Evolutionary conservation across 2,888 invertebrate species (phyloP).

Genomic region (Hermodice carunculata): DNA sequence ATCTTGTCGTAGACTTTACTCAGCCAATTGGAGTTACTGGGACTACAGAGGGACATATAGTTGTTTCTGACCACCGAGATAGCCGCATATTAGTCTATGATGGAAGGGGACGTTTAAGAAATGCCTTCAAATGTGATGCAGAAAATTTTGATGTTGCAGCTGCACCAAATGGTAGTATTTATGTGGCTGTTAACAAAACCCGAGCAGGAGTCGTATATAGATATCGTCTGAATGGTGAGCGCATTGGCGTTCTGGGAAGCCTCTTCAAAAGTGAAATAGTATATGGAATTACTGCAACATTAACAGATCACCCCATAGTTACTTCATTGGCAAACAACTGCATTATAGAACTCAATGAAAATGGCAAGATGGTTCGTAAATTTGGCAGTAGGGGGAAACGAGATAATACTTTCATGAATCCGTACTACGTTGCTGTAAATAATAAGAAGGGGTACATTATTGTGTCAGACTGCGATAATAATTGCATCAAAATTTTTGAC

Average conservation of each 20-base stretch:
- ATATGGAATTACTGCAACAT: constrained; percentile 50
- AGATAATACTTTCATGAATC: constrained; percentile 51
- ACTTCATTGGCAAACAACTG: constrained; percentile 50
- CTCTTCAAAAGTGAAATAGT: constrained; percentile 30
- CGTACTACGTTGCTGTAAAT: constrained; percentile 52
- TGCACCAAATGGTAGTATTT: too few species aligned
- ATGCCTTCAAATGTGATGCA: too few species aligned
- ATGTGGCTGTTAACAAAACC: too few species aligned
- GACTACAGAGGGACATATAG: constrained; percentile 9
- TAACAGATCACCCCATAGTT: constrained; percentile 43
- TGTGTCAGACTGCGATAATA: constrained; percentile 55
- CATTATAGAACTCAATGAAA: constrained; percentile 54
- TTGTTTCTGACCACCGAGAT: constrained; percentile 22
- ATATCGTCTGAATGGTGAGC: constrained; percentile 13
- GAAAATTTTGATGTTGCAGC: too few species aligned
- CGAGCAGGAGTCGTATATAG: too few species aligned
- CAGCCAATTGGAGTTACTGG: constrained; percentile 19
- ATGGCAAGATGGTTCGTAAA: constrained; percentile 52
- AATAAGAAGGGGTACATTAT: constrained; percentile 55
- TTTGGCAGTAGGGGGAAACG: constrained; percentile 60
- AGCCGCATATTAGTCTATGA: constrained; percentile 19
- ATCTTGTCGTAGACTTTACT: neutral
- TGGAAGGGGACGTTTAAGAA: too few species aligned
- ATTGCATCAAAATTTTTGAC: constrained; percentile 55
- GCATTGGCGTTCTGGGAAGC: constrained; percentile 3